Evolutionary conservation across 2,797 vertebrate genomes (phyloP).

Genomic region (Periophthalmus magnuspinnatus): DNA sequence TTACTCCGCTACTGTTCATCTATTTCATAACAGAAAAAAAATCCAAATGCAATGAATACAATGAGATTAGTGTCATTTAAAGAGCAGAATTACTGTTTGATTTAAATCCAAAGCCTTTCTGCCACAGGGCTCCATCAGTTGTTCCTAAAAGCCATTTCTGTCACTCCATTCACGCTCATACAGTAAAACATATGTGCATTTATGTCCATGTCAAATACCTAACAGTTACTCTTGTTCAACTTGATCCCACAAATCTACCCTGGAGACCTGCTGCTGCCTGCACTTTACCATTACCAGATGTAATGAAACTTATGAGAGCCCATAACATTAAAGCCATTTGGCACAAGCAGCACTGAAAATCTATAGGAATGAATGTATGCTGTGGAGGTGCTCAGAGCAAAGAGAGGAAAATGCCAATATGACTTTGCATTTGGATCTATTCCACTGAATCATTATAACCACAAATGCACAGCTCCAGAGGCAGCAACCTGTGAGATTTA

Average conservation of each 20-base stretch:
- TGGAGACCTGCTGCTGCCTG: slow-evolving; percentile 6
- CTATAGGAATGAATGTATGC: slow-evolving; percentile 35
- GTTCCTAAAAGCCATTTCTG: background rate
- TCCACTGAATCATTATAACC: slow-evolving; percentile 36
- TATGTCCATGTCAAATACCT: background rate
- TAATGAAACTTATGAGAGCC: slow-evolving; percentile 33
- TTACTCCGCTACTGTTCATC: too few relatives aligned
- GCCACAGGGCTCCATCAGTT: background rate
- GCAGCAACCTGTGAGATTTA: slow-evolving; percentile 26
- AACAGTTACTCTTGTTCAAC: background rate
- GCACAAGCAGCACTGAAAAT: slow-evolving; percentile 30
- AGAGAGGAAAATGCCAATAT: slow-evolving; percentile 35
- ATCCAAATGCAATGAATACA: too few relatives aligned
- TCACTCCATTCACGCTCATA: background rate
- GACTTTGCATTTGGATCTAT: slow-evolving; percentile 34
- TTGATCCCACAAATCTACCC: slow-evolving; percentile 22
- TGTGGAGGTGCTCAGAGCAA: slow-evolving; percentile 20
- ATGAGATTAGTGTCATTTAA: too few relatives aligned
- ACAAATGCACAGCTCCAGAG: slow-evolving; percentile 25
- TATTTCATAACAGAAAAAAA: too few relatives aligned
- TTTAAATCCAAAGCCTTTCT: background rate
- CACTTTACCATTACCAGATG: slow-evolving; percentile 17
- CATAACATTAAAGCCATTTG: slow-evolving; percentile 28
- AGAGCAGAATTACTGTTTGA: background rate
- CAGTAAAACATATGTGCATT: background rate